Conservation (phyloP, 1,140 invertebrate genomes). For the Hylyphantes graminicola region DNA sequence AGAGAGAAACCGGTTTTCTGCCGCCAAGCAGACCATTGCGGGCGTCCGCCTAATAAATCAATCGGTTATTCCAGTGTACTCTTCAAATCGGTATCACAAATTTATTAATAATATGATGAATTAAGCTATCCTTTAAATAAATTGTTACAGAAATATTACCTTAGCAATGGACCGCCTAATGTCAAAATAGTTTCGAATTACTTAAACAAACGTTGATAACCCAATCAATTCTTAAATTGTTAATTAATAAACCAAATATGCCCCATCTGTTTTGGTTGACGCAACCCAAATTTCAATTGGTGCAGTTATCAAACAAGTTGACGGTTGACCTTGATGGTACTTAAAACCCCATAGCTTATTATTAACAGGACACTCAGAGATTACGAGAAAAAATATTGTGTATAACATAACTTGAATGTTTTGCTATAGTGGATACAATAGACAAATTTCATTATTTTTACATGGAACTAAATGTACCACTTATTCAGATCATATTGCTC, state of each 20-base stretch:
- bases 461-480: background rate
- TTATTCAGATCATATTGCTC: background rate
- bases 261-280: slow-evolving; percentile 34
- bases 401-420: slow-evolving; percentile 72
- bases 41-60: too few relatives aligned
- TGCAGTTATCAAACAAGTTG: slow-evolving; percentile 68
- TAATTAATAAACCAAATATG: slow-evolving; percentile 60
- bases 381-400: slow-evolving; percentile 70
- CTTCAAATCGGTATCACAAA: slow-evolving; percentile 64
- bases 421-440: slow-evolving; percentile 61
- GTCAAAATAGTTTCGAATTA: slow-evolving; percentile 61
- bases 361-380: slow-evolving; percentile 65
- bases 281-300: slow-evolving; percentile 70
- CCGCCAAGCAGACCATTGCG: too few relatives aligned
- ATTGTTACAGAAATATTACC: slow-evolving; percentile 68
- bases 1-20: too few relatives aligned
- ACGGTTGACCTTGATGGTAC: slow-evolving; percentile 64
- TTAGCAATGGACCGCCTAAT: slow-evolving; percentile 66
- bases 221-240: slow-evolving; percentile 63
- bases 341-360: slow-evolving; percentile 68
- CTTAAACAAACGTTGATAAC: slow-evolving; percentile 62
- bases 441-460: background rate
- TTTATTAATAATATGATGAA: slow-evolving; percentile 64
- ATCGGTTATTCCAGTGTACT: too few relatives aligned
- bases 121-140: slow-evolving; percentile 66